Evolutionary conservation across 2,797 vertebrate genomes (phyloP).

Genomic region (Amazonetta brasiliensis): DNA sequence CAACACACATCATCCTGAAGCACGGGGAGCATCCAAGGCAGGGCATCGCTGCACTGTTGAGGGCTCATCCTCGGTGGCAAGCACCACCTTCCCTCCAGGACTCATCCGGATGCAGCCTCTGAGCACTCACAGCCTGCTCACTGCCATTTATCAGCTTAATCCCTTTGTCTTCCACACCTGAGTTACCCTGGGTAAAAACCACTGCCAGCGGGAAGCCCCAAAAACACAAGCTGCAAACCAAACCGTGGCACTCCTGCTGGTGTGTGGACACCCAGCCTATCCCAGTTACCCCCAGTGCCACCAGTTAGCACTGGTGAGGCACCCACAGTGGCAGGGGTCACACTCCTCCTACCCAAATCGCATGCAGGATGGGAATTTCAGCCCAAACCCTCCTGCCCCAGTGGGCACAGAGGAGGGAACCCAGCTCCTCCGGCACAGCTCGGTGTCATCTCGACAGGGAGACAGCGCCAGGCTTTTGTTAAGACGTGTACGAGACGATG

Average conservation of each 20-base stretch:
- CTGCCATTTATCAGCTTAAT: not conserved
- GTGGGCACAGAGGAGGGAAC: not conserved
- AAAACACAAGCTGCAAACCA: not conserved
- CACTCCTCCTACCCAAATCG: not conserved
- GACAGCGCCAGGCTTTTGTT: not conserved
- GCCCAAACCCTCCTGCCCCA: not conserved
- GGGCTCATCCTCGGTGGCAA: not conserved
- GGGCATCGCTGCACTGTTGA: not conserved
- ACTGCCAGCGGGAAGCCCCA: not conserved
- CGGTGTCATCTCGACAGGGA: not conserved
- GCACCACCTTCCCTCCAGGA: not conserved
- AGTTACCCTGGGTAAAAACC: not conserved
- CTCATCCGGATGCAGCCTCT: not conserved
- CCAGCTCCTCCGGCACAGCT: not conserved
- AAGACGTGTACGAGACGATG: not conserved
- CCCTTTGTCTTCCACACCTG: rapidly evolving
- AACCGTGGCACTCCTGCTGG: rapidly evolving
- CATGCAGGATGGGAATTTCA: not conserved
- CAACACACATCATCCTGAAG: not conserved
- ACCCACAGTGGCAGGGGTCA: not conserved
- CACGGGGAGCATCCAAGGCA: not conserved
- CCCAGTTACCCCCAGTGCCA: too few species aligned
- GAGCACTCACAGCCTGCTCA: not conserved
- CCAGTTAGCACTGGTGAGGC: not conserved
- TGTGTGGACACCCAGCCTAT: rapidly evolving